These are phyloP conservation scores for Pygoscelis adeliae DNA, from an alignment of 2,113 vertebrate genomes.

Conservation along the genomic window DNA sequence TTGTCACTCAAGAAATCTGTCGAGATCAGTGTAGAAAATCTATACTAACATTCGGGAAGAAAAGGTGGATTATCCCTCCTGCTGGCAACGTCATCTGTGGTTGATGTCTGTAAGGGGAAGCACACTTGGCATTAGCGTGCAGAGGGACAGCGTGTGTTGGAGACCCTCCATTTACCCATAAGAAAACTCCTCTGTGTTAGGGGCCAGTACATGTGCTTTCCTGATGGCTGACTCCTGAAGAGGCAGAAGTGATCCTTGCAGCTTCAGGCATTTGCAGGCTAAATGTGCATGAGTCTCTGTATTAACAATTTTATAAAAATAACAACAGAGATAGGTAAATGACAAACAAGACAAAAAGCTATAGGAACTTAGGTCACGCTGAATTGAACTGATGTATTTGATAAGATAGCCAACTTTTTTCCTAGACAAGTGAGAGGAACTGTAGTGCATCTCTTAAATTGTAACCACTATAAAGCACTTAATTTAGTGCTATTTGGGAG, in stretches of 20 bases:
- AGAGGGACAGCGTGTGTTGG: background rate
- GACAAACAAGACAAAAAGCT: background rate
- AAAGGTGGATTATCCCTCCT: background rate
- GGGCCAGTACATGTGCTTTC: background rate
- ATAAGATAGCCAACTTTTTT: background rate
- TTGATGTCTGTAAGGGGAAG: background rate
- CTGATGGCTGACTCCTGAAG: background rate
- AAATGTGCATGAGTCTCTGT: background rate
- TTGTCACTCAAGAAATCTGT: background rate
- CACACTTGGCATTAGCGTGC: background rate
- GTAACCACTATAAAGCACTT: background rate
- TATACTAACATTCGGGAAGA: background rate
- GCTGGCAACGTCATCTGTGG: background rate
- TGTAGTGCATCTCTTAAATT: background rate
- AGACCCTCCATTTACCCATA: background rate
- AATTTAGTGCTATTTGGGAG: background rate
- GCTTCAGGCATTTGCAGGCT: background rate
- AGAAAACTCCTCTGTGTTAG: background rate
- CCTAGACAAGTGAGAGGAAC: background rate
- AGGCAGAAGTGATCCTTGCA: background rate
- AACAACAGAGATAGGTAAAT: background rate
- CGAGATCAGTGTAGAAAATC: background rate
- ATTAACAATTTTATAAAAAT: background rate
- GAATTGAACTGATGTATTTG: background rate
- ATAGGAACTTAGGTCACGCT: background rate